A percentile compares a stretch with the other conserved stretches of the same genome.
phyloP scores from a whole-genome alignment of 2,113 vertebrate genomes.

The Xerus inauris region DNA sequence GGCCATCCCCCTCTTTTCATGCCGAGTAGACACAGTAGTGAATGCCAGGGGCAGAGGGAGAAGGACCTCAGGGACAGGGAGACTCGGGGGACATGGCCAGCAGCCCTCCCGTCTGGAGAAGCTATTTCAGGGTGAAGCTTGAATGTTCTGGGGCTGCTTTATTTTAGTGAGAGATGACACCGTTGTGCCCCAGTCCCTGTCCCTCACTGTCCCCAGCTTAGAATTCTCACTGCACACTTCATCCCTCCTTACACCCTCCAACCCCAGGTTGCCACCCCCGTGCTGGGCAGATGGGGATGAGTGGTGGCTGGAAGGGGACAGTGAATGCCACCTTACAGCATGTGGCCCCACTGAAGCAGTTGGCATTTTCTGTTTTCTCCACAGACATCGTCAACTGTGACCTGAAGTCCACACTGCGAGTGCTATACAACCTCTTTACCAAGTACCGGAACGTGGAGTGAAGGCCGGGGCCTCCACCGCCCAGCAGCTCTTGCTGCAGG shows the following conservation, averaged over 20 bases:
- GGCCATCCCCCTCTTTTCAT: neutral
- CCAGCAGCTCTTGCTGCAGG: neutral
- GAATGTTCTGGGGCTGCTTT: neutral
- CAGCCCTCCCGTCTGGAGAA: neutral
- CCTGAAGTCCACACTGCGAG: slow-evolving; percentile 97
- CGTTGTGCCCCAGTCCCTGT: neutral
- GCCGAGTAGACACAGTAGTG: neutral
- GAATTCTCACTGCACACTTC: neutral
- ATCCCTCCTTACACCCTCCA: neutral
- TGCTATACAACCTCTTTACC: slow-evolving; percentile 99
- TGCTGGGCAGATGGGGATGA: neutral
- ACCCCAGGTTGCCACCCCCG: neutral
- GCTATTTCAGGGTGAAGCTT: neutral
- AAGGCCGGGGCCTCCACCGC: slow-evolving; percentile 24
- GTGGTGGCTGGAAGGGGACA: neutral
- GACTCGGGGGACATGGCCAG: neutral
- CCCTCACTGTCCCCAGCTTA: neutral
- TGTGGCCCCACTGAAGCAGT: neutral
- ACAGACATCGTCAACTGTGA: slow-evolving; percentile 99
- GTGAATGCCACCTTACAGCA: neutral
- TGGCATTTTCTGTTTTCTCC: slow-evolving; percentile 54
- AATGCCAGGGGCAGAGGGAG: neutral
- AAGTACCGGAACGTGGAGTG: slow-evolving; percentile 95
- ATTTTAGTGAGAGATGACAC: neutral
- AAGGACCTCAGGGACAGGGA: neutral